A percentile compares a stretch with the other conserved stretches of the same genome.
These are phyloP conservation scores for Hippopotamus amphibius DNA, from an alignment of 2,113 vertebrate genomes.

Conservation along the genomic window DNA sequence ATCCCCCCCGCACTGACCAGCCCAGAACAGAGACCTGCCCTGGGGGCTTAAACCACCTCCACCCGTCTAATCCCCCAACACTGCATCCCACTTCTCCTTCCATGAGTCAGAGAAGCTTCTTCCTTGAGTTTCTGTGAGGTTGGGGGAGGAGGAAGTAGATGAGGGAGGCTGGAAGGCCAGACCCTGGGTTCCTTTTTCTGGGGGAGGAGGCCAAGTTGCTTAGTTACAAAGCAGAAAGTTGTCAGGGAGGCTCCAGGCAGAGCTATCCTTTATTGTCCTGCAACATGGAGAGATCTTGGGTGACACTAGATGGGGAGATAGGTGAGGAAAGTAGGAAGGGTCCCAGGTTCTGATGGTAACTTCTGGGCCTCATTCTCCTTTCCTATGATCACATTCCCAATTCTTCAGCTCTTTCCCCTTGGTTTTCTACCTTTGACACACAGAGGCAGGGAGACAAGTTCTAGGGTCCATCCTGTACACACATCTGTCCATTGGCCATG, in stretches of 20 bases:
- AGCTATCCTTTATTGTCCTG: not conserved
- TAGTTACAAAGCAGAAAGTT: conserved; percentile 75
- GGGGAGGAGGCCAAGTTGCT: conserved; percentile 69
- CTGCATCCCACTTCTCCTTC: not conserved
- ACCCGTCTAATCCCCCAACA: not conserved
- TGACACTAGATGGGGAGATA: not conserved
- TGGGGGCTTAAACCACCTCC: not conserved
- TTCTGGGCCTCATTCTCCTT: not conserved
- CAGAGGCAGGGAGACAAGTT: not conserved
- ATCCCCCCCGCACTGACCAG: not conserved
- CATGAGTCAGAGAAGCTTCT: not conserved
- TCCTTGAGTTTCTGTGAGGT: not conserved
- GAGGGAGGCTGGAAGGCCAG: conserved; percentile 27
- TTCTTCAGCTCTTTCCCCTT: not conserved
- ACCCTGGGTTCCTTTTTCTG: conserved; percentile 43
- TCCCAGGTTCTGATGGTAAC: not conserved
- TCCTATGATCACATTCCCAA: not conserved
- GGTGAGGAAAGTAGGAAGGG: not conserved
- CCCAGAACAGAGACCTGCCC: not conserved
- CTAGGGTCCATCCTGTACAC: not conserved
- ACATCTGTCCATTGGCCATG: not conserved
- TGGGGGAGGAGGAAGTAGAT: not conserved
- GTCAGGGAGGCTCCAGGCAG: conserved; percentile 49
- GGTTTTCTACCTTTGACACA: not conserved
- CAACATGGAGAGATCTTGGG: not conserved